These are phyloP conservation scores for Ophion ellenae DNA, from an alignment of 2,888 invertebrate genomes.

Conservation along the genomic window DNA sequence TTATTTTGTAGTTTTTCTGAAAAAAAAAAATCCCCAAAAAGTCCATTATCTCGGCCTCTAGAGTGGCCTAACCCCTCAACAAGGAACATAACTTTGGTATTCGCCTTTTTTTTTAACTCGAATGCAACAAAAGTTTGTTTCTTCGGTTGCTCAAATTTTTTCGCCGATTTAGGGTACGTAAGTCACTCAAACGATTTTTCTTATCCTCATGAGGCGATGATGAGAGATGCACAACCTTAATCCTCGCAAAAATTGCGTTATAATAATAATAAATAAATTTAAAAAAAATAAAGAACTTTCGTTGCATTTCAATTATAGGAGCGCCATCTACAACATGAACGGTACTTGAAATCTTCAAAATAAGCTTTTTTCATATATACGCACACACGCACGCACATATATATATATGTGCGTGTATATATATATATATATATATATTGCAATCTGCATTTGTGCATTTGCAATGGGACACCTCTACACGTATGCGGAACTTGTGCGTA, in stretches of 20 bases:
- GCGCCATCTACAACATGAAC: neutral
- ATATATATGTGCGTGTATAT: neutral
- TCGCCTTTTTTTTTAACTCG: no score
- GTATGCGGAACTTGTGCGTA: slow-evolving; percentile 16
- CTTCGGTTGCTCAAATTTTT: neutral
- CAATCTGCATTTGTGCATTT: no score
- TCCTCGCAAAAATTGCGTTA: neutral
- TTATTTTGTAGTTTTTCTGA: no score
- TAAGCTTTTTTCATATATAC: no score
- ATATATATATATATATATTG: no score
- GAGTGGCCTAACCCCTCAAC: no score
- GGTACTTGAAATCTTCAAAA: no score
- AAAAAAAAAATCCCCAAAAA: no score
- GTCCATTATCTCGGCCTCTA: no score
- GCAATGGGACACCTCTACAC: neutral
- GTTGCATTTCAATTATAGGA: neutral
- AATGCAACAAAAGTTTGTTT: neutral
- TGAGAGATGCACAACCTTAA: neutral
- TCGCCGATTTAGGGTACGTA: neutral
- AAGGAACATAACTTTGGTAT: no score
- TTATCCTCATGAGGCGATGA: neutral
- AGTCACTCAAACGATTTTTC: neutral
- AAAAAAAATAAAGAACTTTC: neutral
- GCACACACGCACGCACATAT: no score
- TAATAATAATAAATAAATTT: neutral